Percentiles rank a stretch among this genome's conserved stretches.
Conservation (phyloP, 1,140 invertebrate genomes). For the Megathymus violae region DNA sequence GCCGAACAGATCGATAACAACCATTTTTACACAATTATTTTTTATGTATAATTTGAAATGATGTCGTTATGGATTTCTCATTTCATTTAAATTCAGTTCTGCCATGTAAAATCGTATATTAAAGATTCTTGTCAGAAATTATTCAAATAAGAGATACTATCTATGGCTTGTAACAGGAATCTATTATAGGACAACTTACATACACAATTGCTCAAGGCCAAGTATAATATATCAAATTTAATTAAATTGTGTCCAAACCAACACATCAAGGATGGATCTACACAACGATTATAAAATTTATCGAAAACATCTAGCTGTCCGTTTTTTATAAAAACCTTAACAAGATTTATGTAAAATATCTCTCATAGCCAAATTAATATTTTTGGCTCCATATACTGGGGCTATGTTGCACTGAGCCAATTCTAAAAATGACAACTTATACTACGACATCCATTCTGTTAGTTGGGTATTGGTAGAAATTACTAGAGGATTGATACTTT, state of each 20-base stretch:
- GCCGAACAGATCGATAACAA: constrained; percentile 69
- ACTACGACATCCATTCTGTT: not conserved
- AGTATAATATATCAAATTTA: not conserved
- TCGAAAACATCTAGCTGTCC: constrained; percentile 23
- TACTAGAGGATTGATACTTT: not conserved
- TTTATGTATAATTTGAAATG: constrained; percentile 29
- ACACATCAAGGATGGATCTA: constrained; percentile 11
- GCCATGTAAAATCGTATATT: constrained; percentile 2
- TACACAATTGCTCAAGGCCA: not conserved
- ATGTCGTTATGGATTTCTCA: constrained; percentile 11
- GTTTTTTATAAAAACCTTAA: constrained; percentile 22
- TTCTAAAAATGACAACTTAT: not conserved
- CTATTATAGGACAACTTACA: not conserved
- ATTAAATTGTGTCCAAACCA: constrained; percentile 15
- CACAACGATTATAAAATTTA: constrained; percentile 33
- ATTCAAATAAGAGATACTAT: not conserved
- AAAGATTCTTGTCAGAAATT: not conserved
- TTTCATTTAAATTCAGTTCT: not conserved
- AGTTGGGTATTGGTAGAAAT: not conserved
- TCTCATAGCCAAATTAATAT: not conserved
- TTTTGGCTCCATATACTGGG: not conserved
- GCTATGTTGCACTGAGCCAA: not conserved
- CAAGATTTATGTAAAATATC: constrained; percentile 21
- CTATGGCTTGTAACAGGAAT: not conserved
- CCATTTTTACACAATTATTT: constrained; percentile 49